Percentiles rank a stretch among this genome's conserved stretches.
Evolutionary conservation across 1,140 invertebrate species (phyloP).

Genomic region (Drosophila ogumai): DNA sequence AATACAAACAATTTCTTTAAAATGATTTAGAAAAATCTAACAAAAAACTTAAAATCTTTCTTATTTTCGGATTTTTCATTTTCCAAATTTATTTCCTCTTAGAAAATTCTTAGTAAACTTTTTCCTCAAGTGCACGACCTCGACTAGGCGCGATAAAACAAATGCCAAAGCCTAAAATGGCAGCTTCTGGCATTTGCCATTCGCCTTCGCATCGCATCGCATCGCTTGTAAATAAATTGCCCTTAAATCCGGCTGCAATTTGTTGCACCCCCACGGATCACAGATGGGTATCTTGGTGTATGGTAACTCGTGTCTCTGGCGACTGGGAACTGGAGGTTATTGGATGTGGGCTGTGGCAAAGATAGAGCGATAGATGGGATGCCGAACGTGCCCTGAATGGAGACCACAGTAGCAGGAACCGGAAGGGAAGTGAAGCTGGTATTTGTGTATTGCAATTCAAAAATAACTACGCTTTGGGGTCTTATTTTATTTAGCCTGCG

Average conservation of each 20-base stretch:
- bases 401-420: not conserved
- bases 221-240: constrained; percentile 51
- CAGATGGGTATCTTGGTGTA: constrained; percentile 13
- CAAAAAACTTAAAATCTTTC: no score
- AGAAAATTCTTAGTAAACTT: not conserved
- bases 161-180: constrained; percentile 72
- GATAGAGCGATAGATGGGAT: constrained; percentile 18
- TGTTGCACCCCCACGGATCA: constrained; percentile 47
- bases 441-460: constrained; percentile 27
- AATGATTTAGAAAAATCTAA: no score
- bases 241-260: constrained; percentile 64
- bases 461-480: constrained; percentile 30
- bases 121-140: constrained; percentile 11
- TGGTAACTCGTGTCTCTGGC: not conserved
- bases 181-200: constrained; percentile 61
- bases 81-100: no score
- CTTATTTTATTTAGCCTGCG: constrained; percentile 12
- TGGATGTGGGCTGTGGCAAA: constrained; percentile 17
- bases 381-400: constrained; percentile 30
- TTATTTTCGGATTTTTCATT: no score
- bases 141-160: constrained; percentile 56
- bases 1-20: no score
- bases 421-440: constrained; percentile 8
- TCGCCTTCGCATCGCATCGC: constrained; percentile 14
- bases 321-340: constrained; percentile 2